Base-by-base conservation (phyloP, 2,113 vertebrate genomes). In the Chloebia gouldiae region DNA sequence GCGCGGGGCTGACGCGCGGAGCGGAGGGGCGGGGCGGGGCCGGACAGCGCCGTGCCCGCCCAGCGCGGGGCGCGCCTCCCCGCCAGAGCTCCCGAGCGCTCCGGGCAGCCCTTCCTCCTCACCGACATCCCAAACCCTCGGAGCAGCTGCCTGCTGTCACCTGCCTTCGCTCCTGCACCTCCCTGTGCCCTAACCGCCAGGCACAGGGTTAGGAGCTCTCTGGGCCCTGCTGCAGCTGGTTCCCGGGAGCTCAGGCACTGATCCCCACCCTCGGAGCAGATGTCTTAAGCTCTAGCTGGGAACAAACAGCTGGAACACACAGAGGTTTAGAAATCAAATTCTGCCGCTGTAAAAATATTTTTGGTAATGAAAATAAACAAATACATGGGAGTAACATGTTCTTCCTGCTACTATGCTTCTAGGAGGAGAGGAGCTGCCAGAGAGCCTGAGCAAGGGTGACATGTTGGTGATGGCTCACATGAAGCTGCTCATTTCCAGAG, bases 191-290 rank as follows among this genome's bases (percentile, higher is more conserved):
- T 1, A 2, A 2, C 7, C 3, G 2, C 15, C 11, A 1, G 33
- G 0, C 65, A 2, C 0, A 0, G 28, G 37, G 1, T 0, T 0
- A 1, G 2, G 71, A 10, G 68, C 75, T 37, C 21, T 5, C 24
- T 0, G 3, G 39, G 50, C 47, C 65, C 51, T 0, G 39, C 3
- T 3, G 37, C 2, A 8, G 44, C 63, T 30, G 84, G 15, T 2
- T 40, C 69, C 11, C 21, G 0, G 71, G 31, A 53, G 66, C 66
- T 31, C 31, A 0, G 35, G 42, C 33, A 2, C 12, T 2, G 47
- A 15, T 68, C 78, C 51, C 42, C 49, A 14, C 10, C n/a, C 86
- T 47, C 0, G 1, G 25, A 89, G 60, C 79, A 81, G 59, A 86
- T 54, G 64, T 23, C 68, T 53, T 23, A 53, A 50, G 30, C 75